Evolutionary conservation across 2,888 invertebrate genomes (phyloP), one percentile per base, ranked within the genome.

Genomic region (Melitaea athalia): DNA sequence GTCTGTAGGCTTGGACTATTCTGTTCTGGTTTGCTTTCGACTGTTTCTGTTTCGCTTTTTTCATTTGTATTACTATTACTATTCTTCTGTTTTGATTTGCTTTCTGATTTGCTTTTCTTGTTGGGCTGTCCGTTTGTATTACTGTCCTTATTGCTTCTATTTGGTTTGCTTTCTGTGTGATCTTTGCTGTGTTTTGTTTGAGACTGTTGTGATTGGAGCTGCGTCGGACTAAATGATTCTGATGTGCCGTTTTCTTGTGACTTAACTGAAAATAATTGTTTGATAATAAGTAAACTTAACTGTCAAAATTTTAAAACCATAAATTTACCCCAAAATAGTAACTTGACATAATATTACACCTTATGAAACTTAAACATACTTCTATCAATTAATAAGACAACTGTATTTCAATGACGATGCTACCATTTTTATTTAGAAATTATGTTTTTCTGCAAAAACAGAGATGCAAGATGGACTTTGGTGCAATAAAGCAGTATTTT

Each of bases 181-280:
- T 88, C 93, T 86, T 93, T 93, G 82, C 86, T 89, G 74, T 85
- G 86, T 84, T 83, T 89, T 74, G 83, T 86, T 93, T 93, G 86
- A 88, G 93, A 82, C 88, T 92, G 87, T 78, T 78, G 79, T 74
- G 70, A 64, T 73, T 72, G 77, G 75, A 80, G 79, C 77, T 85
- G 86, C 78, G 87, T 89, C 78, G 91, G 90, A 86, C 91, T 92
- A 85, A 88, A 91, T 68, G 89, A 88, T 87, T 90, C 91, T 88
- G 92, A 89, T 82, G 89, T 89, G 84, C 89, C 88, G 81, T 91
- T 92, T 88, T 92, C 91, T 89, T 92, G 91, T 92, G 88, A 88
- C 82, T 91, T 90, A 81, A 82, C 91, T 92, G 86, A 24, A 85
- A 85, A 55, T 17, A 64, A 7, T 38, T 3, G 24, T 24, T 38